Base-by-base conservation (phyloP, 2,797 vertebrate species). In the Ctenochaetus hawaiiensis region DNA sequence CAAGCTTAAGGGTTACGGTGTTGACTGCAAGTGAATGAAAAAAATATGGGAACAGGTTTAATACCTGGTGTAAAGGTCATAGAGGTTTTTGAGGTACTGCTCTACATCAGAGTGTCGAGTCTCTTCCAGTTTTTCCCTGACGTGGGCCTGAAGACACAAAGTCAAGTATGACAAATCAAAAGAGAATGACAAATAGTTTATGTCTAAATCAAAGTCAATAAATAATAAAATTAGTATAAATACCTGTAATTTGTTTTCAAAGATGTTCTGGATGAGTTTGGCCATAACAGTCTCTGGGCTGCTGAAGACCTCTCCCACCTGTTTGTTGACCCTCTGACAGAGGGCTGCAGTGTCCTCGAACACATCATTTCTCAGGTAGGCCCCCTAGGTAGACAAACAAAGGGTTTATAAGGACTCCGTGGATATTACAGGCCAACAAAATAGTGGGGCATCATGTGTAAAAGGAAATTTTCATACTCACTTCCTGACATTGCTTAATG, bases 401-500 rank as follows among this genome's bases (percentile, higher is more conserved):
- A 47, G 4, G 20, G 8, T 82, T 52, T 64, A 79, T 18, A 10
- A 8, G 11, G 8, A 65, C 16, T 69, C 53, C 61, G 34, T 49
- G 49, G 26, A 72, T 48, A 44, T 23, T 14, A 64, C n/a, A 18
- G 4, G 1, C 30, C 1, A 6, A 26, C 16, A 60, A n/a, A 67
- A 9, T 60, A 44, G 3, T 49, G 2, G 16, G 49, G 18, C 51
- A 67, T 64, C 22, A 51, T 20, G 11, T 18, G 37, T 20, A 49
- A 62, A 22, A 48, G 8, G 30, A 77, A 44, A 7, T 10, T 52
- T 45, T 41, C 17, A 59, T 20, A 82, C 93, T 96, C 94, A 99
- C 98, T 95, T 99, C 98, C 91, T 99, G 98, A 93, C 98, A 99
- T 87, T 99, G 98, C 89, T 98, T 99, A 93, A 99, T 99, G 89